phyloP scores from a whole-genome alignment of 2,797 vertebrate species.

The Silurus aristotelis region DNA sequence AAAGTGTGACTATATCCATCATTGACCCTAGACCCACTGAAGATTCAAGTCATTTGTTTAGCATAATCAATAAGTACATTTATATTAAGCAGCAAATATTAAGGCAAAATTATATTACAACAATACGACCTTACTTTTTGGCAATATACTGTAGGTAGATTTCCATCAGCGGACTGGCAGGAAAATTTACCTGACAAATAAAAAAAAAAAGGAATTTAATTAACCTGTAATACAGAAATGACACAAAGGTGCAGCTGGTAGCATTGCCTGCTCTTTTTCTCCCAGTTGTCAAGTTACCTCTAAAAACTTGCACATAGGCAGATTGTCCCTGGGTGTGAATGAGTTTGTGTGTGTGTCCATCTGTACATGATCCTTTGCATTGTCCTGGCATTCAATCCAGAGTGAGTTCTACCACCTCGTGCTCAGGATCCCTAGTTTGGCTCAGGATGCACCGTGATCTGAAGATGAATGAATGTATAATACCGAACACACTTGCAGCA shows the following conservation, averaged over 20 bases:
- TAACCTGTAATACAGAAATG: neutral
- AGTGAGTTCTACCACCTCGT: neutral
- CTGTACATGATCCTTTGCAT: neutral
- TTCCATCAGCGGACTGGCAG: constrained; percentile 47
- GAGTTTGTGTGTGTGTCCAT: neutral
- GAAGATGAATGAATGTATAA: constrained; percentile 4
- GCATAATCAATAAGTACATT: constrained; percentile 62
- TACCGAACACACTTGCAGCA: constrained; percentile 17
- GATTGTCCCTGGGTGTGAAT: neutral
- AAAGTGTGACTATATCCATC: constrained; percentile 85
- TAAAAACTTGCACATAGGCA: neutral
- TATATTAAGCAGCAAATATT: no score
- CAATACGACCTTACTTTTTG: no score
- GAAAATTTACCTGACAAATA: constrained; percentile 44
- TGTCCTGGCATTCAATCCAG: neutral
- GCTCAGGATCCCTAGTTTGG: neutral
- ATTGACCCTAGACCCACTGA: constrained; percentile 70
- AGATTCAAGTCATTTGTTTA: constrained; percentile 74
- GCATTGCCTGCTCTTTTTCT: neutral
- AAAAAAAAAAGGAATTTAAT: neutral
- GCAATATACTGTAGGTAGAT: neutral
- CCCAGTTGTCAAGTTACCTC: no score
- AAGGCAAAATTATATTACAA: neutral
- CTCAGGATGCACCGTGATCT: neutral
- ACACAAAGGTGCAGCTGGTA: neutral